Evolutionary conservation across 1,140 invertebrate species (phyloP).

Genomic region (Colletes gigas): DNA sequence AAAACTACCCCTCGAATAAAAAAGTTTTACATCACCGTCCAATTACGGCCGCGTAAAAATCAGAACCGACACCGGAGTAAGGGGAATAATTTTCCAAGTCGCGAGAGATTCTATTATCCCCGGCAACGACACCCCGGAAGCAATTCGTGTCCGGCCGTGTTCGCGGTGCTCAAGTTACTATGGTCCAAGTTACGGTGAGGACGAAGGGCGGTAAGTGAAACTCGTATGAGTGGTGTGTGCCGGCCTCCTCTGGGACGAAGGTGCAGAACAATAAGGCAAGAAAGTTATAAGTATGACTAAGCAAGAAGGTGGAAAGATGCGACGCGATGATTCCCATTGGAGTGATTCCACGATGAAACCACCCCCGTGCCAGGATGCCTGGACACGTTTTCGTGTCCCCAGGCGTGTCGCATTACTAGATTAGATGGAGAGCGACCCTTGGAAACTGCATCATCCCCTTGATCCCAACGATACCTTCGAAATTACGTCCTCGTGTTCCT

Average conservation of each 20-base stretch:
- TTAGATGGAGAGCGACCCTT: constrained; percentile 63
- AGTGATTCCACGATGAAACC: constrained; percentile 63
- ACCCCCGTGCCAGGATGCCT: constrained; percentile 43
- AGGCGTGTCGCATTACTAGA: constrained; percentile 66
- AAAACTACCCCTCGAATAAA: background rate
- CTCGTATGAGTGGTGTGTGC: background rate
- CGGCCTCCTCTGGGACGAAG: constrained; percentile 34
- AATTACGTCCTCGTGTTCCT: constrained; percentile 48
- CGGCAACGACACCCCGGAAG: background rate
- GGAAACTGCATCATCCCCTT: constrained; percentile 47
- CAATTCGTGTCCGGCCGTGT: background rate
- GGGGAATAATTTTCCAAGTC: background rate
- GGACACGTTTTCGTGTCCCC: constrained; percentile 58
- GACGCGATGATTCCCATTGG: constrained; percentile 66
- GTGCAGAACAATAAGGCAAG: constrained; percentile 52
- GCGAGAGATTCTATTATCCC: background rate
- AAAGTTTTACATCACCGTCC: background rate
- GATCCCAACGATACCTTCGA: constrained; percentile 53
- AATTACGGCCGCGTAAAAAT: background rate
- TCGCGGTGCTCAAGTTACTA: background rate
- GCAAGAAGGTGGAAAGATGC: constrained; percentile 63
- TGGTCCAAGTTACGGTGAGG: background rate
- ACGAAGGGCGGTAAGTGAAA: constrained; percentile 14
- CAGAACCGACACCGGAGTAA: background rate
- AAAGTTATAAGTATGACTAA: constrained; percentile 68